These are phyloP conservation scores for Rhagium mordax DNA, from an alignment of 2,888 invertebrate species.

Conservation along the genomic window DNA sequence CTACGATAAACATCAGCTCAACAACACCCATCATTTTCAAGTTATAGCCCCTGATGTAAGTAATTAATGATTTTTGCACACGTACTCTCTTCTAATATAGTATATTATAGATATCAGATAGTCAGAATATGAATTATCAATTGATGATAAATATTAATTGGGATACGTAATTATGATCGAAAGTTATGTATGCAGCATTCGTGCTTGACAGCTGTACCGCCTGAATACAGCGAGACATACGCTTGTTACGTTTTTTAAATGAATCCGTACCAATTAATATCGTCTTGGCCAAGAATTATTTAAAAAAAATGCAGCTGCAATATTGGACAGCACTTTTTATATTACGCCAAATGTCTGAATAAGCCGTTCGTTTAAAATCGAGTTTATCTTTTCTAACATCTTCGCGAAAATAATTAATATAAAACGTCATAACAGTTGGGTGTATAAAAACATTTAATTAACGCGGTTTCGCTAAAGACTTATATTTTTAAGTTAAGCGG, in stretches of 20 bases:
- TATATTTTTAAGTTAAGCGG: too few species aligned
- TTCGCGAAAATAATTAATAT: neutral
- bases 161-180: constrained; percentile 16
- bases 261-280: constrained; percentile 34
- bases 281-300: constrained; percentile 21
- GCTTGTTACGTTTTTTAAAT: constrained; percentile 14
- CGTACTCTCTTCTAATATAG: neutral
- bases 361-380: neutral
- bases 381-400: constrained; percentile 2
- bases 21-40: neutral
- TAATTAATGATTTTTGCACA: neutral
- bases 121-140: constrained; percentile 26
- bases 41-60: neutral
- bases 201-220: constrained; percentile 3
- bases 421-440: neutral
- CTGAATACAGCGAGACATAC: neutral
- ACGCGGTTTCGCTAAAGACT: too few species aligned
- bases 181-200: neutral
- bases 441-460: neutral
- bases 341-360: neutral
- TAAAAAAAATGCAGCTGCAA: constrained; percentile 16
- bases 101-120: neutral
- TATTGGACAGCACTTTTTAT: neutral
- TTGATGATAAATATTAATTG: constrained; percentile 28
- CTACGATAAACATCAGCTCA: neutral